Conservation (phyloP, 92 coral and sea anemone genomes). For the Zoanthus sansibaricus region DNA sequence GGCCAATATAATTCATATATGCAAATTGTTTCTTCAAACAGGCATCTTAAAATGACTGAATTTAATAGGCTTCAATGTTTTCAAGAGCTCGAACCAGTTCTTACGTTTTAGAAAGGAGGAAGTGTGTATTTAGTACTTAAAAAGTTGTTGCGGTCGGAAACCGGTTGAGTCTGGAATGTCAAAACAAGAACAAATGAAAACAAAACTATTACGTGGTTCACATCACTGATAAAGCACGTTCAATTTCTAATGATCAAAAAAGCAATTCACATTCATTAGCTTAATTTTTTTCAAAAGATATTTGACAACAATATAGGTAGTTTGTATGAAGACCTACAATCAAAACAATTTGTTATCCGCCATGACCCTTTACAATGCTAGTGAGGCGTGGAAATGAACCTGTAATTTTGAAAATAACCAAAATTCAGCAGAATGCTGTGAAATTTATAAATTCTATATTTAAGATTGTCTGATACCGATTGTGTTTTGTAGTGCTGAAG, state of each 20-base stretch:
- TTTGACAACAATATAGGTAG: background rate
- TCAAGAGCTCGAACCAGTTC: background rate
- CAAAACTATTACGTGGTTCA: background rate
- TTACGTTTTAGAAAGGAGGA: slow-evolving; percentile 14
- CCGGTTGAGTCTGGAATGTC: background rate
- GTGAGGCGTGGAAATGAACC: slow-evolving; percentile 15
- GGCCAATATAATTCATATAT: background rate
- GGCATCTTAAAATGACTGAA: background rate
- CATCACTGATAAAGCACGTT: background rate
- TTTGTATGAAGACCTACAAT: background rate
- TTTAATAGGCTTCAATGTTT: background rate
- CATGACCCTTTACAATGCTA: background rate
- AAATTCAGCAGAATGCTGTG: background rate
- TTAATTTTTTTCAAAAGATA: background rate
- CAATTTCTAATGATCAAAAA: background rate
- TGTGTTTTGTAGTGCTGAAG: background rate
- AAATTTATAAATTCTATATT: background rate
- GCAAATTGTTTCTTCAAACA: background rate
- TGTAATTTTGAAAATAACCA: background rate
- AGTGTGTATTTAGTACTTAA: slow-evolving; percentile 16
- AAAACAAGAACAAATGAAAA: background rate
- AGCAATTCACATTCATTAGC: background rate
- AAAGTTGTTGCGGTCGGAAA: slow-evolving; percentile 20
- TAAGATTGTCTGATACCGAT: background rate
- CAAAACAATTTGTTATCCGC: slow-evolving; percentile 15